Percentiles rank a stretch among this genome's conserved stretches.
These are phyloP conservation scores for Phodopus roborovskii DNA, from an alignment of 2,113 vertebrate species.

Conservation along the genomic window DNA sequence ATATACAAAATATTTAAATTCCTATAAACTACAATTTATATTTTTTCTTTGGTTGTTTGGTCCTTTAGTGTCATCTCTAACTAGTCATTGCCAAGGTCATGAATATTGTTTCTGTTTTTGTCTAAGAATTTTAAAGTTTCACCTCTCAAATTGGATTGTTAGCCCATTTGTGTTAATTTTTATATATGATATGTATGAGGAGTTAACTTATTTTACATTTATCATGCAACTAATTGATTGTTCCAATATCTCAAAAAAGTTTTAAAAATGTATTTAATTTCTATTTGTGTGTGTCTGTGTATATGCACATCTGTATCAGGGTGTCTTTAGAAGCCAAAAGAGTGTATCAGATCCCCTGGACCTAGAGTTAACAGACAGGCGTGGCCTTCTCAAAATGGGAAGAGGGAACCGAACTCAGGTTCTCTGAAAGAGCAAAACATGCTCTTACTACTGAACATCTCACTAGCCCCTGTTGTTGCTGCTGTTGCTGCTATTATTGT, in stretches of 20 bases:
- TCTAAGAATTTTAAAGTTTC: background rate
- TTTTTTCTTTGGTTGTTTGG: background rate
- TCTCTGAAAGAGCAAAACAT: background rate
- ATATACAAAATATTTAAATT: background rate
- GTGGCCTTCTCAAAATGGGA: background rate
- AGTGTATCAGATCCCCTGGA: background rate
- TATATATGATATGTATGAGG: background rate
- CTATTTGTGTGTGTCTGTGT: background rate
- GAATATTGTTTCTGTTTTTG: background rate
- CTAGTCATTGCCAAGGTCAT: background rate
- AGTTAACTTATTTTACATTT: background rate
- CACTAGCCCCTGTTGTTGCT: background rate
- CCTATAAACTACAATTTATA: background rate
- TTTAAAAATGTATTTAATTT: background rate
- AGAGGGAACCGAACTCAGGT: background rate
- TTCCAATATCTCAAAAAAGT: background rate
- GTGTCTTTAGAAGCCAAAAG: background rate
- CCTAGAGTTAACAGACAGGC: background rate
- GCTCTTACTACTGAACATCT: background rate
- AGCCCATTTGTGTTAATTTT: constrained; percentile 9
- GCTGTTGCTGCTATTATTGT: too few species aligned
- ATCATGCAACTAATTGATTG: background rate
- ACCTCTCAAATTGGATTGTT: background rate
- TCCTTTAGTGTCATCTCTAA: background rate
- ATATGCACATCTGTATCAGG: background rate